A percentile compares a stretch with the other conserved stretches of the same genome.
These are phyloP conservation scores for Misgurnus mizolepis DNA, from an alignment of 2,113 vertebrate species.

Conservation along the genomic window DNA sequence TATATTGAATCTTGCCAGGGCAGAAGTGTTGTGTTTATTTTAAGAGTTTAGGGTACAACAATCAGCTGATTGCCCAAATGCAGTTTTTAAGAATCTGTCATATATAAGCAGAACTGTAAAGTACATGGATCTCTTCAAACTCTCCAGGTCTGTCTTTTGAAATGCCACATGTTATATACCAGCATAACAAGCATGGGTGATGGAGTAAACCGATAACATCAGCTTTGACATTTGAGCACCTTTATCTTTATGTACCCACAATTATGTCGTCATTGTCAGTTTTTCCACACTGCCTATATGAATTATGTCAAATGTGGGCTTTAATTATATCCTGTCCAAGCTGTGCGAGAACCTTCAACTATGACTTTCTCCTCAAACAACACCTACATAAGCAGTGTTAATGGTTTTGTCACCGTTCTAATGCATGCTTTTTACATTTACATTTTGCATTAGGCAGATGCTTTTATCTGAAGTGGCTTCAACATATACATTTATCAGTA, in stretches of 20 bases:
- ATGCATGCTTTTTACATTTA: background rate
- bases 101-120: background rate
- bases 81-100: background rate
- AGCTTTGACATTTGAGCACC: background rate
- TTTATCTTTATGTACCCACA: background rate
- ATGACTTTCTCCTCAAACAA: background rate
- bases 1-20: background rate
- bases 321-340: constrained; percentile 19
- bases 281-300: background rate
- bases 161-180: background rate
- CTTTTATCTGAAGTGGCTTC: too few relatives aligned
- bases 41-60: constrained; percentile 2
- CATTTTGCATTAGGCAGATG: background rate
- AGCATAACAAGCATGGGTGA: background rate
- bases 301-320: background rate
- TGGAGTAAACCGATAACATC: background rate
- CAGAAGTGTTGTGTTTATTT: background rate
- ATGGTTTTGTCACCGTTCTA: background rate
- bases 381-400: background rate
- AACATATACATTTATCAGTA: too few relatives aligned
- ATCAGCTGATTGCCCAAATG: constrained; percentile 18
- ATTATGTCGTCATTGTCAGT: constrained; percentile 16
- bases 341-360: background rate
- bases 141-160: background rate
- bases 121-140: background rate